phyloP scores from a whole-genome alignment of 2,888 invertebrate genomes.

The Pseudococcus viburni region DNA sequence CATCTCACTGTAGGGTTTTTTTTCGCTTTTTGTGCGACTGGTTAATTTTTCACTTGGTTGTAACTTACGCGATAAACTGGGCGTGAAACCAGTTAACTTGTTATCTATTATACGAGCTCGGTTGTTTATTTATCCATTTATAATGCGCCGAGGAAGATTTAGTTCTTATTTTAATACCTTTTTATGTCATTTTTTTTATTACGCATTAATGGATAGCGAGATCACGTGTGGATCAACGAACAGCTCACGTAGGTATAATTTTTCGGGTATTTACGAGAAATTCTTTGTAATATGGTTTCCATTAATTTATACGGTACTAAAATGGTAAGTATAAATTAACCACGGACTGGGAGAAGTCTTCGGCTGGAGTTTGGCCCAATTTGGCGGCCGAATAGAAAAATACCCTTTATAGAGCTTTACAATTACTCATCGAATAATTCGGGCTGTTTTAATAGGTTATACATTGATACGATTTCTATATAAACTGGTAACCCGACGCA shows the following conservation, averaged over 20 bases:
- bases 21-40: background rate
- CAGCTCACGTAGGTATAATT: background rate
- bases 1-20: background rate
- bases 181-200: slow-evolving; percentile 48
- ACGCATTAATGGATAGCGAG: background rate
- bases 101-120: slow-evolving; percentile 13
- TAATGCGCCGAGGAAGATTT: slow-evolving; percentile 33
- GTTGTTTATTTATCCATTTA: slow-evolving; percentile 43
- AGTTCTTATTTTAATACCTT: slow-evolving; percentile 54
- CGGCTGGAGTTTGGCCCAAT: background rate
- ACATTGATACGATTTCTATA: slow-evolving; percentile 2
- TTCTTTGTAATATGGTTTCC: background rate
- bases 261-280: background rate
- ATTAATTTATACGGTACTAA: background rate
- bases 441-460: background rate
- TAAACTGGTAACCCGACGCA: background rate
- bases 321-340: background rate
- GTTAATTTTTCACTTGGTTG: slow-evolving; percentile 37
- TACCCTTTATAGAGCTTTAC: background rate
- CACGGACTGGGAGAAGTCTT: background rate
- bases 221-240: background rate
- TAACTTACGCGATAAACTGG: slow-evolving; percentile 23
- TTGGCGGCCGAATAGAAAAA: background rate
- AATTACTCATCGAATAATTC: background rate
- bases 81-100: slow-evolving; percentile 56